phyloP scores from a whole-genome alignment of 2,888 invertebrate genomes.

The Griposia aprilina region DNA sequence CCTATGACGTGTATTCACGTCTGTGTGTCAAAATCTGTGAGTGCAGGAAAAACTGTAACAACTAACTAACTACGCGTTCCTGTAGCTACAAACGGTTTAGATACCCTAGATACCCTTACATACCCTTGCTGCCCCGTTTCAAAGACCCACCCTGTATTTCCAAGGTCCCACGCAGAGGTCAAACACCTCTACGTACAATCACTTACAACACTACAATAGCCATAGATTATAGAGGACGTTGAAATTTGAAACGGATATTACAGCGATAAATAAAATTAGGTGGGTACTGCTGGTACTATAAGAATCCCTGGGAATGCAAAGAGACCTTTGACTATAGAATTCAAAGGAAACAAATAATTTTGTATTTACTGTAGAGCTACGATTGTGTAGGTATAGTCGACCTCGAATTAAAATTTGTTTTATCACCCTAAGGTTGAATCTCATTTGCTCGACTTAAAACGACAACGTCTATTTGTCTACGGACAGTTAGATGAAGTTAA shows the following conservation, averaged over 20 bases:
- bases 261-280: slow-evolving; percentile 61
- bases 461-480: background rate
- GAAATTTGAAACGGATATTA: slow-evolving; percentile 64
- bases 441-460: background rate
- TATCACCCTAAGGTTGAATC: background rate
- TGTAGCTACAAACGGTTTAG: background rate
- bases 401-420: background rate
- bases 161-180: slow-evolving; percentile 36
- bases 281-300: slow-evolving; percentile 14
- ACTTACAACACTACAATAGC: slow-evolving; percentile 46
- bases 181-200: slow-evolving; percentile 43
- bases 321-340: slow-evolving; percentile 31
- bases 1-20: background rate
- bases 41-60: background rate
- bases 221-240: slow-evolving; percentile 40
- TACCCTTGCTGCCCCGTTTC: background rate
- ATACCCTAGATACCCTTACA: background rate
- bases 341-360: slow-evolving; percentile 37
- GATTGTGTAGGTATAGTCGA: background rate
- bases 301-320: slow-evolving; percentile 44
- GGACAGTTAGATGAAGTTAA: background rate
- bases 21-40: background rate
- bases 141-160: background rate
- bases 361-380: background rate
- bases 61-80: too few species aligned